Evolutionary conservation across 1,140 invertebrate genomes (phyloP), one percentile per base, ranked within the genome.

Genomic region (Megathymus violae): DNA sequence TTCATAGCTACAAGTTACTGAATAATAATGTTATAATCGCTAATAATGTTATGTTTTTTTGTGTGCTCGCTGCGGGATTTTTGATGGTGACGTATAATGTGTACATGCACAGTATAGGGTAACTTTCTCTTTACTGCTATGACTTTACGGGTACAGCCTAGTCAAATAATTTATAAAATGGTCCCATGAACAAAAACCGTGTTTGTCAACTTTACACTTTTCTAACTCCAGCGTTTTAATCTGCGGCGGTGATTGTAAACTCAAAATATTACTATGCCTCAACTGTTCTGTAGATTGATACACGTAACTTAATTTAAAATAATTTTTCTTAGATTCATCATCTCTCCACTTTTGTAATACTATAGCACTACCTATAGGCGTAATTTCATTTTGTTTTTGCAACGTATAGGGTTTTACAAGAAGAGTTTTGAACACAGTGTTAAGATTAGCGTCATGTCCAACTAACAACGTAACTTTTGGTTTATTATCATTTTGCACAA

Each of bases 261-360:
- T 74, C 2, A 85, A 52, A 46, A 63, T 34, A 1, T 54, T 40
- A 2, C 65, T 71, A 17, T 82, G 47, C 54, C 84, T 78, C 15
- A 88, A 41, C 43, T 88, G 85, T 5, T 74, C 54, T 14, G 59
- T 72, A 0, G 73, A 75, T 62, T 80, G 80, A 71, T 90, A 90
- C 3, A 90, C 63, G 67, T 82, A 90, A 40, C 80, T 58, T 3
- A 88, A 61, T 74, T 85, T 86, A 14, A 90, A 68, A 40, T 80
- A 82, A 40, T 75, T 56, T 15, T 62, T 46, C 10, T 65, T 64
- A 6, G 16, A 15, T 15, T 59, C 34, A n/a, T 50, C 50, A 52
- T 82, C 68, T 5, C 60, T 56, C 84, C 80, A 90, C 43, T 82
- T 90, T 68, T 90, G 76, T 60, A 90, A 88, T 3, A 90, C 78